phyloP scores from a whole-genome alignment of 2,797 vertebrate genomes.

The Glyptemys insculpta region DNA sequence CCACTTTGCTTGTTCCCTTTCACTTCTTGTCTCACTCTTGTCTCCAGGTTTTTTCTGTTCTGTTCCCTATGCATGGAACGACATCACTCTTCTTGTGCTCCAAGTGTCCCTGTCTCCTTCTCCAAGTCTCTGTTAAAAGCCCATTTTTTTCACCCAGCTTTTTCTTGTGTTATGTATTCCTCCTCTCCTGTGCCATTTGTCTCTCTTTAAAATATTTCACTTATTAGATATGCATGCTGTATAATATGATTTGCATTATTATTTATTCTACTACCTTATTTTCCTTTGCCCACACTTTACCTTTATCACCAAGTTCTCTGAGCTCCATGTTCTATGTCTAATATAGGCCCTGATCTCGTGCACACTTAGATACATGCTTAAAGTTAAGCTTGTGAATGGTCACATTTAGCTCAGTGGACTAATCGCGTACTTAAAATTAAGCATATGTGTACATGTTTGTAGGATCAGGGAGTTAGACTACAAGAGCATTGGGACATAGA shows the following conservation, averaged over 20 bases:
- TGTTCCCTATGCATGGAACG: background rate
- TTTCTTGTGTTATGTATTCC: background rate
- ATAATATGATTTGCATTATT: background rate
- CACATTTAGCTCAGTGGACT: background rate
- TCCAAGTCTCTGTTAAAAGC: background rate
- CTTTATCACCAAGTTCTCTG: background rate
- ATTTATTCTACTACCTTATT: background rate
- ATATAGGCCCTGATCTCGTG: background rate
- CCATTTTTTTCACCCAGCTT: background rate
- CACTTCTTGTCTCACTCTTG: background rate
- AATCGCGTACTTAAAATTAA: background rate
- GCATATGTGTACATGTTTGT: background rate
- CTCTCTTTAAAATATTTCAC: background rate
- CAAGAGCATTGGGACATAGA: background rate
- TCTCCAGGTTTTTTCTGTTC: background rate
- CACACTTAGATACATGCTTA: background rate
- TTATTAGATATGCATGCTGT: background rate
- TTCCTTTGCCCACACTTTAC: background rate
- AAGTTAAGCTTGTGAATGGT: background rate
- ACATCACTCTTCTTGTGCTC: background rate
- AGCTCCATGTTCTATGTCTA: background rate
- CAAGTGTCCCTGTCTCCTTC: background rate
- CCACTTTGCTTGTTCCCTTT: background rate
- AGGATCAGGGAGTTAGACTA: rapidly evolving
- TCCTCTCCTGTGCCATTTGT: background rate